phyloP scores from a whole-genome alignment of 53 echinoderm and acorn worm species.

The Zoroaster sp. region DNA sequence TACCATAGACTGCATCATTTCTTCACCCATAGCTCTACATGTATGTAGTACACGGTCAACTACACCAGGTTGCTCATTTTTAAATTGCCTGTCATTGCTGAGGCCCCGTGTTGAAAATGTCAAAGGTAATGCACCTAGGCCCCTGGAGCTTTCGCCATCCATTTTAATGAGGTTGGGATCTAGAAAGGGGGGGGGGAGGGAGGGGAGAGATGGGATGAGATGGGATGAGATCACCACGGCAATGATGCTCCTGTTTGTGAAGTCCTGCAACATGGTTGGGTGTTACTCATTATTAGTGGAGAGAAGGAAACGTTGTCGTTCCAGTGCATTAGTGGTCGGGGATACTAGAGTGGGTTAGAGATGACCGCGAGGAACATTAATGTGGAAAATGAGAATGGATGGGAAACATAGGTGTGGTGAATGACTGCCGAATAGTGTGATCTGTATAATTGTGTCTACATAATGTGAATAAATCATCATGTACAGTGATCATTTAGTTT shows the following conservation, averaged over 20 bases:
- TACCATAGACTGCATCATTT: too few species aligned
- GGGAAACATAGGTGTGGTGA: too few species aligned
- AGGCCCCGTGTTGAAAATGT: slow-evolving; percentile 15
- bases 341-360: background rate
- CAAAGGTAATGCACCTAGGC: slow-evolving; percentile 27
- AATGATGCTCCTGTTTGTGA: background rate
- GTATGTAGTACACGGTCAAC: background rate
- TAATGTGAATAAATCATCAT: too few species aligned
- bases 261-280: background rate
- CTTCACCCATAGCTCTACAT: background rate
- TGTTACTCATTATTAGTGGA: background rate
- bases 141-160: slow-evolving; percentile 11
- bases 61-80: background rate
- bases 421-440: too few species aligned
- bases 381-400: too few species aligned
- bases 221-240: background rate
- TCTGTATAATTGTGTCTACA: too few species aligned
- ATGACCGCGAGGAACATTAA: background rate
- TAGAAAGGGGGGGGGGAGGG: background rate
- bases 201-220: background rate
- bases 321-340: background rate
- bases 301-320: background rate
- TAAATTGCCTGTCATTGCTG: slow-evolving; percentile 13
- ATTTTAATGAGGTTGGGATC: slow-evolving; percentile 45
- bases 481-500: too few species aligned